These are phyloP conservation scores for Ciconia nigra DNA, from an alignment of 2,797 vertebrate species.

Conservation along the genomic window DNA sequence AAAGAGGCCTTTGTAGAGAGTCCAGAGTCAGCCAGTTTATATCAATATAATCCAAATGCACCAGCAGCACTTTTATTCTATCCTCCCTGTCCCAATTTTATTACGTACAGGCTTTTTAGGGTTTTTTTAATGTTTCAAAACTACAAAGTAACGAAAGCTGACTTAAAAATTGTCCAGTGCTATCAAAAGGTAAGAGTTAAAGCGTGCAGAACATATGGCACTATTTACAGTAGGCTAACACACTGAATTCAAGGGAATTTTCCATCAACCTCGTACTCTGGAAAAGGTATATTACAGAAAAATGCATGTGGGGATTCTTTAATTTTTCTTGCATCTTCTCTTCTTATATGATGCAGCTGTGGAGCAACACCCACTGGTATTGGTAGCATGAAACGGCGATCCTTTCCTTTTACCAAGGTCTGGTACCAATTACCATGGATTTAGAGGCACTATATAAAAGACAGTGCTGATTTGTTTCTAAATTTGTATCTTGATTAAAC, in stretches of 20 bases:
- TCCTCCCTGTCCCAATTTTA: background rate
- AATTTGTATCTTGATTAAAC: conserved; percentile 68
- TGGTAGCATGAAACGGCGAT: background rate
- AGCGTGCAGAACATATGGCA: background rate
- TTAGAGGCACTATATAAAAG: conserved; percentile 63
- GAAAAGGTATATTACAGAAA: conserved; percentile 32
- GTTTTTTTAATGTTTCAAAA: background rate
- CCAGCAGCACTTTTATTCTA: background rate
- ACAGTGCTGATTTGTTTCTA: conserved; percentile 65
- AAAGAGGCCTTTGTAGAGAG: background rate
- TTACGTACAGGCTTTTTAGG: background rate
- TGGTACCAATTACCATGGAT: conserved; percentile 63
- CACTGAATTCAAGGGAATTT: conserved; percentile 1
- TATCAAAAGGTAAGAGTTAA: background rate
- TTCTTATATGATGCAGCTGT: conserved; percentile 46
- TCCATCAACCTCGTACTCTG: background rate
- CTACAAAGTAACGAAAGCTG: background rate
- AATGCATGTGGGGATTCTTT: conserved; percentile 28
- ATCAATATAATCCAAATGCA: background rate
- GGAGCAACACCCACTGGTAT: conserved; percentile 10
- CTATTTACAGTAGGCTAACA: background rate
- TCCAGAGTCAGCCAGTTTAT: background rate
- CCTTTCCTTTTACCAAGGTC: conserved; percentile 26
- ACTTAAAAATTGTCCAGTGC: background rate
- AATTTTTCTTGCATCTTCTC: conserved; percentile 48